These are phyloP conservation scores for Chromis chromis DNA, from an alignment of 2,797 vertebrate species.

Conservation along the genomic window DNA sequence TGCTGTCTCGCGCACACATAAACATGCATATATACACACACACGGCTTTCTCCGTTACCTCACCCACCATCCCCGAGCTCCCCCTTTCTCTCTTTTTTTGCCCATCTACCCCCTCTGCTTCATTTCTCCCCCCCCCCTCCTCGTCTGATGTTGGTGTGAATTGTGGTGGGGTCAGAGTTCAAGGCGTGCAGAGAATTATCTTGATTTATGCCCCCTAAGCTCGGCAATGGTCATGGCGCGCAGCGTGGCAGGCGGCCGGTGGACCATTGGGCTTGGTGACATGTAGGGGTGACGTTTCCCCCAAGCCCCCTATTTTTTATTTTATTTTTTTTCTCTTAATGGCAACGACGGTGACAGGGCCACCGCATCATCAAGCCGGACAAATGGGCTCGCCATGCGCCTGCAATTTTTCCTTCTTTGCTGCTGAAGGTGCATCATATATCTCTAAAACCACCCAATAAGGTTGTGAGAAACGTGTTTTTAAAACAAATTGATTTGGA, in stretches of 20 bases:
- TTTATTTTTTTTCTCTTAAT: conserved; percentile 82
- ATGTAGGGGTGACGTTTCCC: conserved; percentile 88
- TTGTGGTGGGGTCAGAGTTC: conserved; percentile 95
- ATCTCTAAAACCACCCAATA: conserved; percentile 93
- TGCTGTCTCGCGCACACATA: conserved; percentile 17
- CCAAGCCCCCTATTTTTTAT: conserved; percentile 44
- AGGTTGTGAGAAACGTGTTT: conserved; percentile 93
- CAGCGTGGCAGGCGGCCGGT: conserved; percentile 52
- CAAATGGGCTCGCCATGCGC: conserved; percentile 91
- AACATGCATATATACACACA: conserved; percentile 12
- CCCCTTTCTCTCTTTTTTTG: conserved; percentile 5
- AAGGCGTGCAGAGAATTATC: conserved; percentile 98
- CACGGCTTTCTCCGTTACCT: conserved; percentile 36
- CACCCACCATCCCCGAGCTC: conserved; percentile 33
- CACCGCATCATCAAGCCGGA: conserved; percentile 90
- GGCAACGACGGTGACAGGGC: conserved; percentile 89
- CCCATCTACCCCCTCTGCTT: conserved; percentile 47
- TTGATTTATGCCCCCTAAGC: conserved; percentile 93
- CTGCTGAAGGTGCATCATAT: conserved; percentile 94
- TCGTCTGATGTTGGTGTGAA: conserved; percentile 88
- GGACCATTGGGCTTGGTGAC: conserved; percentile 79
- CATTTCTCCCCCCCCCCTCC: conserved; percentile 12
- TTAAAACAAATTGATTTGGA: conserved; percentile 94
- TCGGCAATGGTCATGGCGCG: conserved; percentile 29
- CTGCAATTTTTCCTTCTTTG: conserved; percentile 91